These are phyloP conservation scores for Theocolax elegans DNA, from an alignment of 1,140 invertebrate species.

Conservation along the genomic window DNA sequence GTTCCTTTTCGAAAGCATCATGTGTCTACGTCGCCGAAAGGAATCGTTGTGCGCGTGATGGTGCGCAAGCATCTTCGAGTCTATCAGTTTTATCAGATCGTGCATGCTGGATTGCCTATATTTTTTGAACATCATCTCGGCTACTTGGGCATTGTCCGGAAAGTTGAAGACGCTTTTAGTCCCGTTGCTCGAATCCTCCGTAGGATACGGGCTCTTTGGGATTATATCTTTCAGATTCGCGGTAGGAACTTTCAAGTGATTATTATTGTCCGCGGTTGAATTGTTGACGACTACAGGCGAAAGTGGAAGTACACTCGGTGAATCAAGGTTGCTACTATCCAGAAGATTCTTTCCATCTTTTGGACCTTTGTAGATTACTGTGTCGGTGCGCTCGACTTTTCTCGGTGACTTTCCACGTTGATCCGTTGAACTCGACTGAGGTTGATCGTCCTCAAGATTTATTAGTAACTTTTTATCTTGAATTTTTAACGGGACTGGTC, in stretches of 20 bases:
- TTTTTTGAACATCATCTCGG: slow-evolving; percentile 27
- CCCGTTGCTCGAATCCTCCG: background rate
- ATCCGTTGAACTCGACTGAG: background rate
- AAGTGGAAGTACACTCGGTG: slow-evolving; percentile 17
- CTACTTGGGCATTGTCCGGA: slow-evolving; percentile 6
- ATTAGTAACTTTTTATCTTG: slow-evolving; percentile 20
- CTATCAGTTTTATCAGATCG: slow-evolving; percentile 60
- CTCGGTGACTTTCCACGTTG: slow-evolving; percentile 33
- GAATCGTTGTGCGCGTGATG: slow-evolving; percentile 32
- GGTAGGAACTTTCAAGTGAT: slow-evolving; percentile 23
- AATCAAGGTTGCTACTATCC: background rate
- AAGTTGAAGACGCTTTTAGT: background rate
- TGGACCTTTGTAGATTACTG: slow-evolving; percentile 58
- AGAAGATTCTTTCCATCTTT: slow-evolving; percentile 41
- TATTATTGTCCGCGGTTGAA: background rate
- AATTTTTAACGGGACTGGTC: background rate
- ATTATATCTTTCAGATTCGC: slow-evolving; percentile 16
- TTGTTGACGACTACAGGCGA: background rate
- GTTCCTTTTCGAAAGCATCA: background rate
- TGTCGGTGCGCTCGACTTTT: slow-evolving; percentile 52
- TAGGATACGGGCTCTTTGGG: slow-evolving; percentile 19
- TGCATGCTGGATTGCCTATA: slow-evolving; percentile 57
- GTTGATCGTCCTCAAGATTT: slow-evolving; percentile 3
- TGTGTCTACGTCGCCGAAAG: background rate
- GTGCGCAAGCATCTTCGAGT: slow-evolving; percentile 57